Base-by-base conservation (phyloP, 2,113 vertebrate genomes). In the Corythaeola cristata region DNA sequence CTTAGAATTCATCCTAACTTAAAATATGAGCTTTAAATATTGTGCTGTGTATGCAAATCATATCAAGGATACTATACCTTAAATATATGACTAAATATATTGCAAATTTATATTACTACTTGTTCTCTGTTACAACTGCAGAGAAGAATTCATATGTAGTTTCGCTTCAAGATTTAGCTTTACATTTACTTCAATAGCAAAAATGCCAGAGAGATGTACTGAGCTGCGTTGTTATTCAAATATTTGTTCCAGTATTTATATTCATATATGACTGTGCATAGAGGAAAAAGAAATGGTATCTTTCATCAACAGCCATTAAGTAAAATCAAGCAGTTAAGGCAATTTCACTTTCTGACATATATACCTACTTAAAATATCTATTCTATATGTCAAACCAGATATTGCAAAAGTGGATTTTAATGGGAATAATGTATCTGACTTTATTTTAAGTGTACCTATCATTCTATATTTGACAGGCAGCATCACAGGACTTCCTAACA, bases 201-300 rank as follows among this genome's bases (percentile, higher is more conserved):
- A 76, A 75, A 56, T 75, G 45, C 30, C 82, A 62, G 22, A 26
- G 23, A 79, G 63, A 90, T 80, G n/a, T 33, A 86, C 68, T 89
- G 82, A 81, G 33, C 52, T 85, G 71, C 21, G 39, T 55, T 95
- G 71, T 91, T 91, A 89, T 92, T 95, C 49, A 76, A 81, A 81
- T 91, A 96, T 88, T 79, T 96, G 63, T 92, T 91, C 41, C 69
- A 79, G 44, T 76, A 89, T 92, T 97, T 97, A 80, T 92, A 97
- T 93, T 95, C 74, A 90, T 88, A 84, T 85, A 82, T 89, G 86
- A 73, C 80, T 85, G 20, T 78, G 52, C 66, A 55, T 23, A 88
- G 85, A 90, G 41, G 56, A 77, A 80, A 88, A 83, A 93, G 35
- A 56, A 85, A 76, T 62, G 12, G 49, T 56, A 63, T 72, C 41